Base-by-base conservation (phyloP, 2,797 vertebrate species). In the Perodicticus potto region DNA sequence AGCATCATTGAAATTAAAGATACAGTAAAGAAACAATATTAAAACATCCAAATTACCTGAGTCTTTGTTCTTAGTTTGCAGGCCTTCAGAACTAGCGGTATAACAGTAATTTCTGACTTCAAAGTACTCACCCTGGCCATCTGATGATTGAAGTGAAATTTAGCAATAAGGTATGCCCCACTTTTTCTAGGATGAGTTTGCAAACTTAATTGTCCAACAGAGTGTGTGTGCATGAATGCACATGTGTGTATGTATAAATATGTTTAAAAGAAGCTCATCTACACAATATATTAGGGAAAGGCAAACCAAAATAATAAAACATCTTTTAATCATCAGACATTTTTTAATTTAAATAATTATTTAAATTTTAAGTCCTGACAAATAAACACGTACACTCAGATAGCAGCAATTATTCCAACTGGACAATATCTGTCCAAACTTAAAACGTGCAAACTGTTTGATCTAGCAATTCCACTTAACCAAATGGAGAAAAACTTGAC, bases 331-430 rank as follows among this genome's bases (percentile, higher is more conserved):
- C 25, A 70, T 93, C 59, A 78, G 2, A 82, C 45, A 76, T 67
- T 57, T 49, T 80, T 86, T 89, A 81, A 73, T 43, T 82, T 67
- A 94, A 92, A 55, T 90, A 72, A 22, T 80, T 81, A 81, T 87
- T 92, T 61, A 90, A 86, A 80, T 89, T 37, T 76, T 94, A 72
- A 40, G 55, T 43, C 59, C 76, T 74, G 8, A 88, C 45, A 83
- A 81, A 27, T 45, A 40, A 92, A 95, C 19, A 74, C 85, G n/a
- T 34, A 88, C 29, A 49, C 3, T 90, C 59, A 76, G 85, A 81
- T 10, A 63, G 12, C 19, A 49, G 25, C 67, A 32, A 45, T 32
- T 88, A 63, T 83, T 82, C 91, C 34, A 45, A 25, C 34, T 83
- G 59, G 57, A 91, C 34, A 59, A 25, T 19, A 81, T 49, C 69